These are phyloP conservation scores for Minunthozetes semirufus DNA, from an alignment of 2,888 invertebrate genomes.

Conservation along the genomic window DNA sequence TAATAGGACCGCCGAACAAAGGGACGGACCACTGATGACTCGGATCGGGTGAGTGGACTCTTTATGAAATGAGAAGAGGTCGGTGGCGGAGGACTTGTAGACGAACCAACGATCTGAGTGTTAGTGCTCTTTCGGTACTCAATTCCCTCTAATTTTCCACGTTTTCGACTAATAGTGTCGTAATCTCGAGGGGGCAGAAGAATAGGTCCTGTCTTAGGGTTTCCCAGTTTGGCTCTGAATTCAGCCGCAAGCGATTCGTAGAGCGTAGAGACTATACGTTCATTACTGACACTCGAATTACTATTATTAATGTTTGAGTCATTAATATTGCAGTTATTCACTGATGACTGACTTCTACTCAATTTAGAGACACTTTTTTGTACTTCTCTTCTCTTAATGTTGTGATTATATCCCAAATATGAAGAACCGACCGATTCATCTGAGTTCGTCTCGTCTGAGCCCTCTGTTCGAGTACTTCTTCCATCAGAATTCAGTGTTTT, in stretches of 20 bases:
- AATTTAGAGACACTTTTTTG: conserved; percentile 1
- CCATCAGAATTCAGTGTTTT: conserved; percentile 41
- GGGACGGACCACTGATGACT: neutral
- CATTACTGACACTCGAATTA: neutral
- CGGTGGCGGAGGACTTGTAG: neutral
- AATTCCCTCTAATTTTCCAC: conserved; percentile 67
- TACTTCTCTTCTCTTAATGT: conserved; percentile 3
- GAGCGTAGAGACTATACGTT: conserved; percentile 57
- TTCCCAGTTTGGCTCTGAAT: conserved; percentile 66
- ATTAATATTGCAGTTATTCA: conserved; percentile 15
- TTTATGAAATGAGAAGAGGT: neutral
- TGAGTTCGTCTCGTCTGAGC: conserved; percentile 42
- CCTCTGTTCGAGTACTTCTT: conserved; percentile 42
- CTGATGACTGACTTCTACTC: conserved; percentile 24
- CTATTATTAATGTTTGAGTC: neutral
- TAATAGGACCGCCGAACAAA: neutral
- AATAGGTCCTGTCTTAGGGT: conserved; percentile 56
- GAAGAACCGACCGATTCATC: conserved; percentile 40
- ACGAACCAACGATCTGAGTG: conserved; percentile 39
- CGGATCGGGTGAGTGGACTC: neutral
- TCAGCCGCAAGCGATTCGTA: conserved; percentile 90
- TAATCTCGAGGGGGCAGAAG: conserved; percentile 87
- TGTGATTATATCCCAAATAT: conserved; percentile 17
- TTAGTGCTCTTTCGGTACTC: conserved; percentile 53
- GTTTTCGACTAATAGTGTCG: conserved; percentile 76